Conservation (phyloP, 2,888 invertebrate species). For the Lycaena phlaeas region DNA sequence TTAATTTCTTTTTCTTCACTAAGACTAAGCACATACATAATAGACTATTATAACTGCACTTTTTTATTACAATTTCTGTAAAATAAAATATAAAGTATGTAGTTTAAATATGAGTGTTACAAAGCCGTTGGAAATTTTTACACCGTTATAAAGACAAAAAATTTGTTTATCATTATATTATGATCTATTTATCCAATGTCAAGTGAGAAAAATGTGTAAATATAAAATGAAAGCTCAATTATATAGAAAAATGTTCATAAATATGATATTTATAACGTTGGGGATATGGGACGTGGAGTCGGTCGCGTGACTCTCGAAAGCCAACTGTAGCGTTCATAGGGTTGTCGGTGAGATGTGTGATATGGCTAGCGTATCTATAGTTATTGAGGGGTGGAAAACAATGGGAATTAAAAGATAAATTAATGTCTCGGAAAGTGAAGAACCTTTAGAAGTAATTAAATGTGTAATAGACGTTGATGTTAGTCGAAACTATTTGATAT, state of each 20-base stretch:
- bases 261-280: slow-evolving; percentile 31
- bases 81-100: neutral
- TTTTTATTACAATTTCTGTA: neutral
- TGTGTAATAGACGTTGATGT: too few species aligned
- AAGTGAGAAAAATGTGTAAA: slow-evolving; percentile 13
- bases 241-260: slow-evolving; percentile 28
- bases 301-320: slow-evolving; percentile 28
- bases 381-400: too few species aligned
- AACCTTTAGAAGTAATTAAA: too few species aligned
- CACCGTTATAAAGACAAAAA: slow-evolving; percentile 14
- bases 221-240: slow-evolving; percentile 20
- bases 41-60: neutral
- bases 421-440: too few species aligned
- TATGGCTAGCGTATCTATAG: too few species aligned
- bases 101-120: neutral
- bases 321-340: slow-evolving; percentile 14
- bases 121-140: neutral
- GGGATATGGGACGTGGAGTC: slow-evolving; percentile 28
- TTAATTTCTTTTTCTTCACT: too few species aligned
- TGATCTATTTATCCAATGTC: neutral
- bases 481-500: too few species aligned
- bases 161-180: slow-evolving; percentile 3
- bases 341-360: slow-evolving; percentile 3
- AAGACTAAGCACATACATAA: neutral
- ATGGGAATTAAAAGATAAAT: too few species aligned